Evolutionary conservation across 2,888 invertebrate species (phyloP), one percentile per base, ranked within the genome.

Genomic region (Rhagophthalmus giganteus): DNA sequence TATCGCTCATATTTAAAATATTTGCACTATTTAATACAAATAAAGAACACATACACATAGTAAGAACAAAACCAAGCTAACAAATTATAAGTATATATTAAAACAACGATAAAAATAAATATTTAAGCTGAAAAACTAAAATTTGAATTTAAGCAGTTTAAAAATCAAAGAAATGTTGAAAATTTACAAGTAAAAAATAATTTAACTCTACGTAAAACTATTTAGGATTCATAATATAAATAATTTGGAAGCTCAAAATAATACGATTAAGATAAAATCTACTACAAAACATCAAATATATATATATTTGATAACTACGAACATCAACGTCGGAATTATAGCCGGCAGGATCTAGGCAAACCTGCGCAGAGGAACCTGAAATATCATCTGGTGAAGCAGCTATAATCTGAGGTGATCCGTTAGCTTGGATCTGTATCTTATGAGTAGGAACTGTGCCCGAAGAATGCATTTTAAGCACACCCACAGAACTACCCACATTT

Each of bases 281-380:
- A n/a, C n/a, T n/a, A n/a, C 24, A 28, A 48, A 31, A 54, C 27
- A 41, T 44, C 27, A 52, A 15, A 26, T 12, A 39, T 15, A 28
- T 28, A 14, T 11, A 26, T 10, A 11, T 11, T 2, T 10, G 13
- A 15, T 10, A 12, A 20, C 66, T 78, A 78, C 83, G 78, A 84
- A 87, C 86, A 81, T 87, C 86, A 71, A 86, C 85, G 73, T 87
- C 86, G 82, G 83, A 69, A 83, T 81, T 84, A 86, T 85, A 80
- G 69, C 75, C 74, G 56, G 73, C 72, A 63, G 85, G 84, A 74
- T 86, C 86, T 76, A 87, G 84, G 86, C 87, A 87, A 78, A 87
- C 86, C 81, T 87, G 87, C 71, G 84, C 82, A 59, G 81, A 76
- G 38, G 74, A 70, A 59, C 72, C 74, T 48, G 74, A 74, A 38